phyloP scores from a whole-genome alignment of 2,888 invertebrate species.

The Platynereis dumerilii region DNA sequence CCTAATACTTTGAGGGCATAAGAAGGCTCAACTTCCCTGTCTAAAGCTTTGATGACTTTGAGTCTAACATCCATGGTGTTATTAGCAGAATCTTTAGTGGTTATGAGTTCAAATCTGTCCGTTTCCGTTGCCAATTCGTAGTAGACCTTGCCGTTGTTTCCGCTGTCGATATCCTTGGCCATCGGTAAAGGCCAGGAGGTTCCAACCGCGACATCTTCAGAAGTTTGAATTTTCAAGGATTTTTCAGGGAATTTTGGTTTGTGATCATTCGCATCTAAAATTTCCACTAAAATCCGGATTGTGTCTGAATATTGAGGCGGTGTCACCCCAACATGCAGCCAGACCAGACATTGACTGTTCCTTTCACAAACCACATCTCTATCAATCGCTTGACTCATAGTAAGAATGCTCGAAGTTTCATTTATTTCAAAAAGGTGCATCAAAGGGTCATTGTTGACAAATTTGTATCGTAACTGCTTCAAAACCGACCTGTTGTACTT shows the following conservation, averaged over 20 bases:
- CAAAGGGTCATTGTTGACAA: background rate
- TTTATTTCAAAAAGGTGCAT: constrained; percentile 4
- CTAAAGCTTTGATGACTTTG: constrained; percentile 1
- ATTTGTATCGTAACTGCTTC: background rate
- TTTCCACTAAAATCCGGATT: constrained; percentile 23
- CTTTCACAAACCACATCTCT: constrained; percentile 13
- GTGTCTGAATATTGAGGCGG: background rate
- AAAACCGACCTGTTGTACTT: constrained; percentile 12
- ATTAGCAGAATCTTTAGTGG: background rate
- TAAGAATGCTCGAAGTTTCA: constrained; percentile 1
- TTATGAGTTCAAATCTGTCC: constrained; percentile 6
- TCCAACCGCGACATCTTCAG: constrained; percentile 23
- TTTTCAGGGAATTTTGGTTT: constrained; percentile 16
- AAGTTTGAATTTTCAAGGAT: constrained; percentile 12
- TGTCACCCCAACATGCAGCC: constrained; percentile 14
- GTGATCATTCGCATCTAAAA: constrained; percentile 26
- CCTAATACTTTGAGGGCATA: constrained; percentile 1
- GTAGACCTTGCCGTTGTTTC: constrained; percentile 13
- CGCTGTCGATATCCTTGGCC: constrained; percentile 26
- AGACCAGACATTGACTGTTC: constrained; percentile 2
- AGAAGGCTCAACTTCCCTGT: constrained; percentile 4
- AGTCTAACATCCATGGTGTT: background rate
- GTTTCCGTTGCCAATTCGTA: constrained; percentile 24
- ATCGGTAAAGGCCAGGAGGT: constrained; percentile 18
- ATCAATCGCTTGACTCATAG: constrained; percentile 12